Conservation (phyloP, 2,888 invertebrate species). For the Pemphredon lugubris region DNA sequence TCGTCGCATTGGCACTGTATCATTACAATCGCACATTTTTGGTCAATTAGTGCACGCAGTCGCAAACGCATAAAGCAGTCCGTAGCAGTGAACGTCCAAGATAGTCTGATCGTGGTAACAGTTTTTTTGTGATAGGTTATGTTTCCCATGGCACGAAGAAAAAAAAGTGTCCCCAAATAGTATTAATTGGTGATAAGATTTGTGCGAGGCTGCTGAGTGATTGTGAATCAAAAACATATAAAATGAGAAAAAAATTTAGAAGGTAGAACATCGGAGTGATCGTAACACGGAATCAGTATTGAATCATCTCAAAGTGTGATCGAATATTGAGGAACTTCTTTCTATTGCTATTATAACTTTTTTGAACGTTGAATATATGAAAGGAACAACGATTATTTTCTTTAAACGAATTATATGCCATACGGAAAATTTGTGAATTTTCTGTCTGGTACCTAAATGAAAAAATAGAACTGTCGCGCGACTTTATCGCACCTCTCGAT, state of each 20-base stretch:
- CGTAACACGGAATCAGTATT: constrained; percentile 9
- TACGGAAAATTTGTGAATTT: no score
- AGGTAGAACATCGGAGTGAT: background rate
- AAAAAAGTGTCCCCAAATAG: constrained; percentile 17
- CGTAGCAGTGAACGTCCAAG: background rate
- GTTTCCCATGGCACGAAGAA: background rate
- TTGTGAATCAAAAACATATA: background rate
- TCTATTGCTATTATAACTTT: no score
- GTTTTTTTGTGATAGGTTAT: constrained; percentile 30
- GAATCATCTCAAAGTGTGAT: constrained; percentile 3
- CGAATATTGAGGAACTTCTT: background rate
- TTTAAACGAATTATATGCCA: no score
- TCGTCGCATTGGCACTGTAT: no score
- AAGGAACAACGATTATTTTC: no score
- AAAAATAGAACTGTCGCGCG: no score
- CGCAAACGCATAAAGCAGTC: background rate
- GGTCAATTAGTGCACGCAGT: background rate
- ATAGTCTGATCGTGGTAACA: background rate
- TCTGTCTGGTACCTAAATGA: no score
- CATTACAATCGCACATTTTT: background rate
- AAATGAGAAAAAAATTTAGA: background rate
- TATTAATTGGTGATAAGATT: background rate
- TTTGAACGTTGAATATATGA: no score
- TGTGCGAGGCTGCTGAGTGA: background rate
- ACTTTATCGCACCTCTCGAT: no score